Conservation (phyloP, 2,797 vertebrate species). For the Galagoides demidoff region DNA sequence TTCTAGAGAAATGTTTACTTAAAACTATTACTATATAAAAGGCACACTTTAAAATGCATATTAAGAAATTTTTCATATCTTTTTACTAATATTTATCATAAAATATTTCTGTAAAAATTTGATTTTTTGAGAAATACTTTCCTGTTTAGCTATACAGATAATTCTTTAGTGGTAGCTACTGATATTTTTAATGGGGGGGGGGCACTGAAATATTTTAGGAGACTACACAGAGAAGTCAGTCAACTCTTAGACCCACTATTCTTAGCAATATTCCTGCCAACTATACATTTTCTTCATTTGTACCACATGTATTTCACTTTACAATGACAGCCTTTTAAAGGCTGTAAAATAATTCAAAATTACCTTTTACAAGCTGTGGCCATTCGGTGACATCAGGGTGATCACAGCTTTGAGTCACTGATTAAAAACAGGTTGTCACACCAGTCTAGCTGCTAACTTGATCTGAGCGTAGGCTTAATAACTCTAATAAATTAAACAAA, state of each 20-base stretch:
- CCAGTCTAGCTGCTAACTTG: slow-evolving; percentile 86
- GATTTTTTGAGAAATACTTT: slow-evolving; percentile 25
- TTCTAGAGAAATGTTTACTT: neutral
- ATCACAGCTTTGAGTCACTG: slow-evolving; percentile 90
- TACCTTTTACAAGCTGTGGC: slow-evolving; percentile 92
- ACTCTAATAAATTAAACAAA: slow-evolving; percentile 88
- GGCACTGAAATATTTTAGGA: neutral
- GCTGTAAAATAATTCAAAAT: slow-evolving; percentile 77
- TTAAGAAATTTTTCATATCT: neutral
- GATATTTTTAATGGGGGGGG: neutral
- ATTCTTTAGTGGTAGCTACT: neutral
- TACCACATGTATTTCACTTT: slow-evolving; percentile 52
- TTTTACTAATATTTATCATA: neutral
- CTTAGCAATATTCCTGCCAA: slow-evolving; percentile 49
- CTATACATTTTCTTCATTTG: slow-evolving; percentile 27
- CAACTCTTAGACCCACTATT: slow-evolving; percentile 53
- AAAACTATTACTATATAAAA: slow-evolving; percentile 32
- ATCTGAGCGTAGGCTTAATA: slow-evolving; percentile 87
- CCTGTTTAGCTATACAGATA: neutral
- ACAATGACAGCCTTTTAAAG: slow-evolving; percentile 68
- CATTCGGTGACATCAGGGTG: slow-evolving; percentile 91
- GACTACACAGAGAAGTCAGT: neutral
- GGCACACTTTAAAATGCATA: neutral
- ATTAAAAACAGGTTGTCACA: slow-evolving; percentile 87
- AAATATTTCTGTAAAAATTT: slow-evolving; percentile 10